Evolutionary conservation across 2,113 vertebrate genomes (phyloP), one percentile per base, ranked within the genome.

Genomic region (Myanophis thanlyinensis): DNA sequence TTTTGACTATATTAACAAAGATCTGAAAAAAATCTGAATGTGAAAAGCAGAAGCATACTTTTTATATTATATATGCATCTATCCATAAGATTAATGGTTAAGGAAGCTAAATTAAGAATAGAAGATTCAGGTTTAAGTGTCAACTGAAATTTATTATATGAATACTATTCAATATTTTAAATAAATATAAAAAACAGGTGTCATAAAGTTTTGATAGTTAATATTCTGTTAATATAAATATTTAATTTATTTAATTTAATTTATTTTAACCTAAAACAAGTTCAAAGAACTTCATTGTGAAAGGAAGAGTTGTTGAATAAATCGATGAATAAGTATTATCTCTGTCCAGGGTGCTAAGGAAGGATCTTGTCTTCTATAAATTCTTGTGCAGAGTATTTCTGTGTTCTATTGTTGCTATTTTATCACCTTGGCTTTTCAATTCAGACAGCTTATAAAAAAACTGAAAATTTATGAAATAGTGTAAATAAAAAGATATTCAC

Each of bases 331-430:
- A 40, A 73, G n/a, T 40, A 35, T 73, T 35, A 35, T 54, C 73
- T 54, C 49, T 91, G 96, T 97, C 96, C 92, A 49, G 96, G 96
- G 94, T 96, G 67, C 96, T 97, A 95, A 95, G 90, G 54, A 85
- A 80, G 44, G 90, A 90, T 67, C 11, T 92, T 49, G 48, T 90
- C 85, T 62, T 89, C 22, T 49, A 4, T 54, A 2, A 5, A 0
- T 1, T 30, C 18, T 51, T 80, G 10, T 4, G 23, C 0, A 0
- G n/a, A 87, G 15, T 1, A 62, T 93, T 91, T n/a, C 18, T 40
- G 44, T n/a, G 49, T 27, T 0, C 47, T 44, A 54, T 49, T 13
- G 52, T 93, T 91, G 18, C 5, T 84, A 85, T 91, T 62, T 62
- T 94, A 84, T 80, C 54, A 84, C 15, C 91, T 30, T 91, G 56